phyloP scores from a whole-genome alignment of 1,140 invertebrate genomes.

The Popillia japonica region DNA sequence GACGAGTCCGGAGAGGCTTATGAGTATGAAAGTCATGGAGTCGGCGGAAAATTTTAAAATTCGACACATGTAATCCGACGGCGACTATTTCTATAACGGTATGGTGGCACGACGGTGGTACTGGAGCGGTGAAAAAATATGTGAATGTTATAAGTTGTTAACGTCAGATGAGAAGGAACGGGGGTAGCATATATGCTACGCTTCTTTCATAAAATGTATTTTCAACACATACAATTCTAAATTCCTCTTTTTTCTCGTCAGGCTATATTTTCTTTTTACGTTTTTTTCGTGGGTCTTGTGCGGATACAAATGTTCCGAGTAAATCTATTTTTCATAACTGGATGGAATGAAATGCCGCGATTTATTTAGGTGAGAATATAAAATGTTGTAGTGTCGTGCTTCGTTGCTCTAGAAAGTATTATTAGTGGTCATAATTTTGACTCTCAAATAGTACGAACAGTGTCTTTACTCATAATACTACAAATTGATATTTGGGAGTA shows the following conservation, averaged over 20 bases:
- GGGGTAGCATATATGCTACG: not conserved
- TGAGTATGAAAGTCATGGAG: constrained; percentile 28
- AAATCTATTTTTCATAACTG: not conserved
- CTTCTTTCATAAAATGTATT: constrained; percentile 12
- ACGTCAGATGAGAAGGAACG: not conserved
- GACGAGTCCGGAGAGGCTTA: not conserved
- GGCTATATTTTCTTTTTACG: not conserved
- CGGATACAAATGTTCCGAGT: not conserved
- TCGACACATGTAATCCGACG: constrained; percentile 28
- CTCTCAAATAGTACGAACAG: no score
- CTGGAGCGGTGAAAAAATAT: not conserved
- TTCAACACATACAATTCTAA: not conserved
- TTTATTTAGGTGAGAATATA: not conserved
- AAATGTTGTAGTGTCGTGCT: no score
- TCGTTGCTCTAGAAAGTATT: no score
- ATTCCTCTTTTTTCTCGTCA: not conserved
- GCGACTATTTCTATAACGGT: constrained; percentile 10
- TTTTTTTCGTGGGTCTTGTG: not conserved
- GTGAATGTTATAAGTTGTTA: constrained; percentile 32
- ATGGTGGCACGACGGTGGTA: no score
- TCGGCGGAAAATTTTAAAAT: constrained; percentile 30
- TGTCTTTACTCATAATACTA: no score
- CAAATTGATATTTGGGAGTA: no score
- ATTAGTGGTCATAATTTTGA: no score
- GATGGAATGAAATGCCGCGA: not conserved